Evolutionary conservation across 2,888 invertebrate species (phyloP).

Genomic region (Trissoscelio sp.): DNA sequence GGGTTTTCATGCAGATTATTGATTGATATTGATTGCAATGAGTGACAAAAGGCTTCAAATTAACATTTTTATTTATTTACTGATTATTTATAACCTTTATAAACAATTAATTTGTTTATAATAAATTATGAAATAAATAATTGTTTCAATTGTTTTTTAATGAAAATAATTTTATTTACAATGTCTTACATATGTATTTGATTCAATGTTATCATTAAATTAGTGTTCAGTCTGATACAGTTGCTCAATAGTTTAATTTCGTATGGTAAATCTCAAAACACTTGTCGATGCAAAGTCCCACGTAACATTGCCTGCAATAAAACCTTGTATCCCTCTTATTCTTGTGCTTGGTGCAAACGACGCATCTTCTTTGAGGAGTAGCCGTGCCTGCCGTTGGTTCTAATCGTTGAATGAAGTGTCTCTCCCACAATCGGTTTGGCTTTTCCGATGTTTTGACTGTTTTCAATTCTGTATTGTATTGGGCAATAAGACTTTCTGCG

Average conservation of each 20-base stretch:
- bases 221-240: too few relatives aligned
- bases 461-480: slow-evolving; percentile 14
- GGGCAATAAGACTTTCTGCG: slow-evolving; percentile 13
- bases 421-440: slow-evolving; percentile 22
- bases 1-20: too few relatives aligned
- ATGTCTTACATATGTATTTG: too few relatives aligned
- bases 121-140: too few relatives aligned
- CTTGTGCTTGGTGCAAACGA: slow-evolving; percentile 32
- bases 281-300: slow-evolving; percentile 30
- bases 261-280: slow-evolving; percentile 34
- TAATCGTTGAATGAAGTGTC: slow-evolving; percentile 24
- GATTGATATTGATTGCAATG: too few relatives aligned
- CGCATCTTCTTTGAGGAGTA: slow-evolving; percentile 21
- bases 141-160: too few relatives aligned
- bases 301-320: slow-evolving; percentile 28
- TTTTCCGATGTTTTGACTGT: slow-evolving; percentile 24
- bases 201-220: too few relatives aligned
- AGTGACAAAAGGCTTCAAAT: too few relatives aligned
- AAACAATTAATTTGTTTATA: too few relatives aligned
- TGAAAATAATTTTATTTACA: too few relatives aligned
- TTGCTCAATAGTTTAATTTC: slow-evolving; percentile 19
- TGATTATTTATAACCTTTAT: too few relatives aligned
- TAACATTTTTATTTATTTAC: too few relatives aligned
- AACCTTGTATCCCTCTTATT: slow-evolving; percentile 23
- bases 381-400: slow-evolving; percentile 1